These are phyloP conservation scores for Acleris emargana DNA, from an alignment of 2,888 invertebrate species.

Conservation along the genomic window DNA sequence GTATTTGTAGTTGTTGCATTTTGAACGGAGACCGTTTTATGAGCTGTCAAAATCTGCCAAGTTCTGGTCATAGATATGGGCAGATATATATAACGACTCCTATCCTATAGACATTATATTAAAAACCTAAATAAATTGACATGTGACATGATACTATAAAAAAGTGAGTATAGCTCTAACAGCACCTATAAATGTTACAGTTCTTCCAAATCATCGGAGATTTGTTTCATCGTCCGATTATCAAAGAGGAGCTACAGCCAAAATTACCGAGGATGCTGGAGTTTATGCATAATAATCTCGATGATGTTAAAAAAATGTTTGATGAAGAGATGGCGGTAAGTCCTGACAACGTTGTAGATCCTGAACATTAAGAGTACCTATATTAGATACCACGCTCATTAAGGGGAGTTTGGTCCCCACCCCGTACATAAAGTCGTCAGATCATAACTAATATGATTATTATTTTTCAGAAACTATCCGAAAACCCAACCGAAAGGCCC, in stretches of 20 bases:
- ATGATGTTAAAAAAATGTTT: constrained; percentile 85
- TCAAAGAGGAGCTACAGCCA: constrained; percentile 87
- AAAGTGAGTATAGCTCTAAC: not conserved
- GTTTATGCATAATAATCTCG: constrained; percentile 86
- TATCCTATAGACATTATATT: too few species aligned
- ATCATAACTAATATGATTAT: not conserved
- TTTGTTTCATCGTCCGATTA: constrained; percentile 89
- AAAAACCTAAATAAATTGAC: too few species aligned
- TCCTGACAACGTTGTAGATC: not conserved
- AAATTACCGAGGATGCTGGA: constrained; percentile 87
- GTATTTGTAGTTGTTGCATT: too few species aligned
- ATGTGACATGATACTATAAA: too few species aligned
- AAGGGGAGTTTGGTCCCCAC: too few species aligned
- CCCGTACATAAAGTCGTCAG: too few species aligned
- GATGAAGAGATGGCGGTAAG: constrained; percentile 82
- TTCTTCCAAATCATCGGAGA: constrained; percentile 89
- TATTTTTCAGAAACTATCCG: constrained; percentile 64
- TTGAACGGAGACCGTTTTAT: too few species aligned
- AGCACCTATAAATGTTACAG: constrained; percentile 63
- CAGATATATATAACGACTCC: too few species aligned
- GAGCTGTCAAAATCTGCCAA: not conserved
- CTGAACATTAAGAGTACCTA: not conserved
- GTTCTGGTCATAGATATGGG: too few species aligned
- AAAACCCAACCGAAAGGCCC: constrained; percentile 70
- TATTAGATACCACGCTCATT: too few species aligned